Evolutionary conservation across 2,888 invertebrate genomes (phyloP).

Genomic region (Eilema depressum): DNA sequence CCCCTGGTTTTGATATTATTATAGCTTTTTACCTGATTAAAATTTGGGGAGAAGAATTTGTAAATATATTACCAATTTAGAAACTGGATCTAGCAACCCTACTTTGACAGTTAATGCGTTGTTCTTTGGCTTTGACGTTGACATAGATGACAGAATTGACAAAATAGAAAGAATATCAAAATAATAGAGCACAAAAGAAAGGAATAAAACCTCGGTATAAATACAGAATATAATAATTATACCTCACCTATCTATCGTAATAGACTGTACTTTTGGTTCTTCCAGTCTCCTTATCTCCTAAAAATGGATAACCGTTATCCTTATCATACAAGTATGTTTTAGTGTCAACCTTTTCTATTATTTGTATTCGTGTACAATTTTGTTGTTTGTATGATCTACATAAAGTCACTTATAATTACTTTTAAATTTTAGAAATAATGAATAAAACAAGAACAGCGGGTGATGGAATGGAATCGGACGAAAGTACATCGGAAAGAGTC

Average conservation of each 20-base stretch:
- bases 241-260: conserved; percentile 12
- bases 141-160: background rate
- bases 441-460: conserved; percentile 89
- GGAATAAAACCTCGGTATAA: conserved; percentile 33
- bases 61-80: too few relatives aligned
- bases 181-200: conserved; percentile 17
- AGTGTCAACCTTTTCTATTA: conserved; percentile 26
- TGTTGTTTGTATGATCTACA: conserved; percentile 27
- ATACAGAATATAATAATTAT: conserved; percentile 21
- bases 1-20: too few relatives aligned
- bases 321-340: conserved; percentile 63
- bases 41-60: too few relatives aligned
- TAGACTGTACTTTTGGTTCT: conserved; percentile 24
- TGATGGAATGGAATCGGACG: conserved; percentile 92
- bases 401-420: conserved; percentile 22
- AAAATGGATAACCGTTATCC: conserved; percentile 63
- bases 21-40: too few relatives aligned
- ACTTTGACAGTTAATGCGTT: too few relatives aligned
- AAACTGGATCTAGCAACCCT: too few relatives aligned
- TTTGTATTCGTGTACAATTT: conserved; percentile 41
- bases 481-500: conserved; percentile 59
- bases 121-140: background rate
- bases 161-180: background rate
- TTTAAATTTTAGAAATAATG: conserved; percentile 70
- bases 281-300: conserved; percentile 27